Evolutionary conservation across 1,140 invertebrate genomes (phyloP).

Genomic region (Drosophila pseudoobscura): DNA sequence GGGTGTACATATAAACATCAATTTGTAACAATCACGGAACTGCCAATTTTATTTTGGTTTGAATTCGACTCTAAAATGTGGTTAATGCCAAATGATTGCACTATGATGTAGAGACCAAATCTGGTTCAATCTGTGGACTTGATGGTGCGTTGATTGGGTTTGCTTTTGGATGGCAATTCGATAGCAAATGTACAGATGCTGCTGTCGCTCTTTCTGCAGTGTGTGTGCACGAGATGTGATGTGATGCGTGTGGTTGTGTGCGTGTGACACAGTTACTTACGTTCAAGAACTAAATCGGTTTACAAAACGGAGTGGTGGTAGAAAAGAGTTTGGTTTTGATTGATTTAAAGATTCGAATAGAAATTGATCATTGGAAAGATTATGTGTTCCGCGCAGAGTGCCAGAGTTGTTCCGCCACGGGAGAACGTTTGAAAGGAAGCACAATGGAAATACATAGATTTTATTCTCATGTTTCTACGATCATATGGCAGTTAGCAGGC

Average conservation of each 20-base stretch:
- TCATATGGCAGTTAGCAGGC: conserved; percentile 17
- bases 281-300: conserved; percentile 71
- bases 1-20: not conserved
- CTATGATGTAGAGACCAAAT: no score
- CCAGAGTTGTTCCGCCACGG: conserved; percentile 64
- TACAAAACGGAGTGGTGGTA: conserved; percentile 32
- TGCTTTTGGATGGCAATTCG: conserved; percentile 44
- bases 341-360: conserved; percentile 12
- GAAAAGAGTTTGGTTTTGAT: conserved; percentile 27
- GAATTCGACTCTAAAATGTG: no score
- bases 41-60: no score
- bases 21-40: no score
- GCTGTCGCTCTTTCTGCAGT: conserved; percentile 24
- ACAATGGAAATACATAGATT: conserved; percentile 59
- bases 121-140: not conserved
- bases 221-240: not conserved
- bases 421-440: conserved; percentile 65
- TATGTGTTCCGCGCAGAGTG: conserved; percentile 58
- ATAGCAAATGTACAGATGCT: conserved; percentile 30
- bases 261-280: conserved; percentile 64
- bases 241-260: no score
- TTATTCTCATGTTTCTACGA: conserved; percentile 45
- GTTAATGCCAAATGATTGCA: no score
- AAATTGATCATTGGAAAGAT: conserved; percentile 29
- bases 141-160: conserved; percentile 36